Evolutionary conservation across 2,797 vertebrate species (phyloP), one percentile per base, ranked within the genome.

Genomic region (Siniperca obscura): DNA sequence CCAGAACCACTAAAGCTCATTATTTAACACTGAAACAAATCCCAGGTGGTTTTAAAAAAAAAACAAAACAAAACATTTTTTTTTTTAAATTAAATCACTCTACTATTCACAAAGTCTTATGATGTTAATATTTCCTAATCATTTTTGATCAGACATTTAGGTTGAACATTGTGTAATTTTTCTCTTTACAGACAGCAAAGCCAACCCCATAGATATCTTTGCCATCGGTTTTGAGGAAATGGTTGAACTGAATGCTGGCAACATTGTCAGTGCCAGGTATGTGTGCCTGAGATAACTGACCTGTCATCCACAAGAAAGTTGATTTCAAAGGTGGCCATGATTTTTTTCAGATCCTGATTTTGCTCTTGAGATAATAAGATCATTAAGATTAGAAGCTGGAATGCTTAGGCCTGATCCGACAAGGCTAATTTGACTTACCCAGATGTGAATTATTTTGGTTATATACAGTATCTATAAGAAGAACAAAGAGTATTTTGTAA

Each of bases 171-270:
- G 7, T 66, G n/a, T 60, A 2, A 22, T 64, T 68, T 60, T 71
- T 85, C 4, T 74, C 21, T 85, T 74, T 67, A 30, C 89, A 99
- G 98, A 98, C 93, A 95, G 86, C 90, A 97, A 96, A 95, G 95
- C 94, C 85, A 97, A 96, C 59, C 97, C 98, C 17, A 95, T 96
- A 19, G 98, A 99, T 84, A 98, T 99, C 89, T 99, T 99, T 95
- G 98, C 98, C 77, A 99, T 99, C 60, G 98, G 98, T 70, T 99
- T 99, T 96, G 98, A 99, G 94, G 98, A 99, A 95, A 99, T 99
- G 98, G 98, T 99, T 85, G 98, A 99, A 90, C 93, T 99, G 90
- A 99, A 99, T 87, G 98, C 98, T 71, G 98, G 98, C 48, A 99
- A 99, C 91, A 99, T 99, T 68, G 98, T 99, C 91, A 99, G 97